These are phyloP conservation scores for Apeira syringaria DNA, from an alignment of 2,888 invertebrate genomes.

Conservation along the genomic window DNA sequence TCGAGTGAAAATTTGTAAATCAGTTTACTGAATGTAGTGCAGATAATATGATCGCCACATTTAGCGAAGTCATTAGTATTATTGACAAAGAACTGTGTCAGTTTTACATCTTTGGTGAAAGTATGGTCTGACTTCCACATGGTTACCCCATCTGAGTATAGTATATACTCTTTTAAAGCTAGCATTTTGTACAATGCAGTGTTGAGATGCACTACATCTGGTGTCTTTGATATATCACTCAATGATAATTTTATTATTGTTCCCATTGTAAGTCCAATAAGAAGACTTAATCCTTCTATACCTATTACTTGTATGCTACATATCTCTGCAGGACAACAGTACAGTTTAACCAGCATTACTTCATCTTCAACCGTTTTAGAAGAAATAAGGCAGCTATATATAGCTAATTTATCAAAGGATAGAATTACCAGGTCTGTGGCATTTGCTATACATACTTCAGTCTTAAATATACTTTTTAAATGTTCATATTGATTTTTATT, in stretches of 20 bases:
- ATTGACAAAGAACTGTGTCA: conserved; percentile 51
- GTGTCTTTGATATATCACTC: conserved; percentile 27
- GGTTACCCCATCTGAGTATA: conserved; percentile 62
- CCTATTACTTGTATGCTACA: conserved; percentile 46
- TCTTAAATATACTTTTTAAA: conserved; percentile 35
- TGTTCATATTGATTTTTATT: conserved; percentile 27
- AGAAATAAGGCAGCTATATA: conserved; percentile 50
- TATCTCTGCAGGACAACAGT: conserved; percentile 59
- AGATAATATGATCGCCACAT: conserved; percentile 52
- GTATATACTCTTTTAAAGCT: conserved; percentile 38
- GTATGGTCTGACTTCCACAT: conserved; percentile 62
- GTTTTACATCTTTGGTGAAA: conserved; percentile 42
- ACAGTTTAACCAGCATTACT: conserved; percentile 44
- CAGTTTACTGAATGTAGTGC: conserved; percentile 59
- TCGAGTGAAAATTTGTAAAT: conserved; percentile 55
- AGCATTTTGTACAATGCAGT: conserved; percentile 52
- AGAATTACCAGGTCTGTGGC: conserved; percentile 40
- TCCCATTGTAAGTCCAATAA: conserved; percentile 57
- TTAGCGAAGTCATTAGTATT: conserved; percentile 58
- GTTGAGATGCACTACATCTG: conserved; percentile 56
- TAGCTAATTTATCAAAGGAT: conserved; percentile 47
- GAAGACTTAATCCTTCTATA: conserved; percentile 34
- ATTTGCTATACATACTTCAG: conserved; percentile 23
- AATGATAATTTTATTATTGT: conserved; percentile 52
- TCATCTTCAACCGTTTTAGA: conserved; percentile 35